These are phyloP conservation scores for Drosophila pachea DNA, from an alignment of 1,140 invertebrate genomes.

Conservation along the genomic window DNA sequence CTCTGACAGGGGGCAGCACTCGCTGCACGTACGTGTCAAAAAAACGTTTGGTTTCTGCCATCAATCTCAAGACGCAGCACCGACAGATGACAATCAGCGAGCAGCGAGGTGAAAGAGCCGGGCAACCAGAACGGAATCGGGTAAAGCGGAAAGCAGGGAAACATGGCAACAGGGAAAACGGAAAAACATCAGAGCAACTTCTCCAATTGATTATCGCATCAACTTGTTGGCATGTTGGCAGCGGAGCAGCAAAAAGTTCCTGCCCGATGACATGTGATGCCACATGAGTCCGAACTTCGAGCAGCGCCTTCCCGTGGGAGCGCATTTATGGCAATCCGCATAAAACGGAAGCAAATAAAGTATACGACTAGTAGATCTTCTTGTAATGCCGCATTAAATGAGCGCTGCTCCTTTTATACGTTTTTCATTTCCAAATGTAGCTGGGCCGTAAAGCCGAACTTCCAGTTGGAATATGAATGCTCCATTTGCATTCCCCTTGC, in stretches of 20 bases:
- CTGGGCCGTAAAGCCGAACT: too few relatives aligned
- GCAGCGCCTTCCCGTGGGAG: constrained; percentile 13
- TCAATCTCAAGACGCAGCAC: constrained; percentile 49
- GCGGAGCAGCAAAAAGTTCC: constrained; percentile 4
- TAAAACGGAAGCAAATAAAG: constrained; percentile 28
- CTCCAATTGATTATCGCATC: constrained; percentile 48
- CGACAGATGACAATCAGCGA: constrained; percentile 44
- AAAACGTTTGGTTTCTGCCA: constrained; percentile 50
- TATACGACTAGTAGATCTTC: constrained; percentile 4
- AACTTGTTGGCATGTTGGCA: constrained; percentile 42
- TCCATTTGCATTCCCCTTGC: too few relatives aligned
- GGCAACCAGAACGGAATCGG: neutral
- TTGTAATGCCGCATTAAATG: too few relatives aligned
- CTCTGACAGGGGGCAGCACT: constrained; percentile 21
- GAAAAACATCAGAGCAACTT: constrained; percentile 13
- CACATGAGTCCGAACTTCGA: constrained; percentile 9
- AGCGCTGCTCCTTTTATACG: too few relatives aligned
- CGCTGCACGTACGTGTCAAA: constrained; percentile 48
- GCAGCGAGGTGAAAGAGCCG: constrained; percentile 2
- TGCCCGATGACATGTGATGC: constrained; percentile 16
- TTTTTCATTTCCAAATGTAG: too few relatives aligned
- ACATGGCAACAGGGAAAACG: too few relatives aligned
- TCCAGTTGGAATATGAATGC: too few relatives aligned
- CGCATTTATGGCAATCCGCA: constrained; percentile 27
- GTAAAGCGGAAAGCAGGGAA: neutral